Base-by-base conservation (phyloP, 1,140 invertebrate genomes). In the Luehdorfia chinensis region DNA sequence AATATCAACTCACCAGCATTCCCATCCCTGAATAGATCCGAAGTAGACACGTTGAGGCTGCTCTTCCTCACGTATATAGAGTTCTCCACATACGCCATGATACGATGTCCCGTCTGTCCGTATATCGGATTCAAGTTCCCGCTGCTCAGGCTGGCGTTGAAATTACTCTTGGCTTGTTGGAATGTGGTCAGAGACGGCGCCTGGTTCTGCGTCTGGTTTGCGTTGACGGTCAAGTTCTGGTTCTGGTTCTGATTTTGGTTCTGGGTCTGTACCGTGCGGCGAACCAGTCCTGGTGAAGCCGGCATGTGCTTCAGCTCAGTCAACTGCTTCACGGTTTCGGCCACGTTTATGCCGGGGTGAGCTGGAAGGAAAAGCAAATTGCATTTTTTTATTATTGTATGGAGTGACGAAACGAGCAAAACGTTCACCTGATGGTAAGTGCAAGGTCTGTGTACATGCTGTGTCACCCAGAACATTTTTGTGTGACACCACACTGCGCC, bases 281-380 rank as follows among this genome's bases (percentile, higher is more conserved):
- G 89, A 8, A 95, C 84, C 1, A 93, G 88, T 43, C 92, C 93
- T 1, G 95, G 95, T 66, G 94, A 96, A 1, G 94, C 93, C 0
- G 95, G 95, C 57, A 93, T 94, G 75, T 96, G 95, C 63, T 94
- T 93, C 48, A 95, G 77, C 70, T 95, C 94, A 0, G 94, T 95
- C 45, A 96, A 76, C 12, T 93, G 94, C 70, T 94, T 93, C 6
- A 96, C 94, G 0, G 94, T 95, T 77, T 96, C 94, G 1, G 94
- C 94, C n/a, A 96, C 95, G 66, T 92, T 93, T 34, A 84, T 87
- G 11, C 61, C 55, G 48, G 55, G 33, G 46, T 65, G 59, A 8
- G 36, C 62, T 65, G 50, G 4, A 63, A 55, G 5, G 9, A 31
- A 13, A 21, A 21, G n/a, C n/a, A n/a, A n/a, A n/a, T n/a, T n/a